Percentiles rank a stretch among this genome's conserved stretches.
Evolutionary conservation across 2,113 vertebrate genomes (phyloP).

Genomic region (Trachemys scripta): DNA sequence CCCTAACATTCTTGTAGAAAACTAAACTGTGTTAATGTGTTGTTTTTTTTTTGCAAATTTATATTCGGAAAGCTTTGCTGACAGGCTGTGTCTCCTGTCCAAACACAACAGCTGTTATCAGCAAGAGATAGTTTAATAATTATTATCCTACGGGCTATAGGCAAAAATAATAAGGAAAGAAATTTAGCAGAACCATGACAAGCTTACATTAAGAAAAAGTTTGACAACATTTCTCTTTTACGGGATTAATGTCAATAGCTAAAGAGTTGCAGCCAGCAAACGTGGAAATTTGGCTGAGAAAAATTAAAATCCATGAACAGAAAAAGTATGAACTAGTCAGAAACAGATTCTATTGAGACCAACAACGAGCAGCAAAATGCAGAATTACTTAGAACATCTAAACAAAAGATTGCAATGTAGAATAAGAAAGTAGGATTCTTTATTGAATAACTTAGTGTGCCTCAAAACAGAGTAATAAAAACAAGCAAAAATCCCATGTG

Average conservation of each 20-base stretch:
- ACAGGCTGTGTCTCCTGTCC: background rate
- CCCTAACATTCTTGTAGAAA: background rate
- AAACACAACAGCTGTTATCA: background rate
- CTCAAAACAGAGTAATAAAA: background rate
- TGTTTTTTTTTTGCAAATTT: background rate
- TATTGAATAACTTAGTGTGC: background rate
- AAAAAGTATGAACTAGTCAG: background rate
- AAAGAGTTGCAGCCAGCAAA: background rate
- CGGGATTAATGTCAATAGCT: background rate
- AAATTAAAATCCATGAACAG: background rate
- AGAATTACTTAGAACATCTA: background rate
- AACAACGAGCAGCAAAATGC: background rate
- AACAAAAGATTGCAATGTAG: background rate
- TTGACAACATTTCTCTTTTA: background rate
- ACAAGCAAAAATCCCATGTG: background rate
- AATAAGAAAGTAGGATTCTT: background rate
- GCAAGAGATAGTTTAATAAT: background rate
- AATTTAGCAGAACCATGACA: background rate
- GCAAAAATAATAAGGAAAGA: background rate
- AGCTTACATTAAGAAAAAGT: background rate
- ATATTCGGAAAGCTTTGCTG: background rate
- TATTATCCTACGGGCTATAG: background rate
- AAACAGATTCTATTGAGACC: background rate
- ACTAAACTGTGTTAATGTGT: background rate
- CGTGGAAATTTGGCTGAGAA: background rate